Base-by-base conservation (phyloP, 1,140 invertebrate species). In the Antheraea pernyi region DNA sequence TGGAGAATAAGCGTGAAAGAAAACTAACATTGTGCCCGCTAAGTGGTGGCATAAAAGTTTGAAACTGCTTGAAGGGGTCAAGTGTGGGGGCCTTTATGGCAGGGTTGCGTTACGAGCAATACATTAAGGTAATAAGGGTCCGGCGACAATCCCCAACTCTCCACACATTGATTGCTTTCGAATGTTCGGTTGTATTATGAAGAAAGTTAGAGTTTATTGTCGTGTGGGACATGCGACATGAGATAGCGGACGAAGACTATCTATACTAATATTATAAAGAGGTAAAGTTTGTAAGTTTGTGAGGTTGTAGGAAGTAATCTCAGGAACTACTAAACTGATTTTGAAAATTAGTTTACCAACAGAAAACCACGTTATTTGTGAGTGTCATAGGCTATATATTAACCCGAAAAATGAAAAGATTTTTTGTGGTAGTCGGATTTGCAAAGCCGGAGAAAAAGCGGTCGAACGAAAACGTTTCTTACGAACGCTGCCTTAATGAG, bases 151-250 rank as follows among this genome's bases (percentile, higher is more conserved):
- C 59, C 67, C 22, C 22, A 8, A n/a, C 19, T 48, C 71, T 37
- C 18, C 61, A 60, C 22, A 70, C 68, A 69, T 71, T 73, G 75
- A 73, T 76, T 73, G 72, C 70, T 73, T 69, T 69, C 61, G 64
- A 73, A 71, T 75, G 70, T 70, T 67, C 72, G 19, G 18, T 46
- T 22, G 67, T 60, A 71, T 73, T 73, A 76, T 76, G 71, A 73
- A 76, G 69, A 73, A 76, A 76, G 69, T 73, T 76, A 42, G 60
- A 53, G 66, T 67, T 67, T 72, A n/a, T 13, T 7, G 42, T 61
- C 39, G 19, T 42, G 65, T 66, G 71, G 74, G 59, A 5, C 19
- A 69, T 71, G 71, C 59, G 46, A 65, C 11, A 11, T 66, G 64
- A 13, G 19, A 5, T 37, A 59, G 48, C 58, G 63, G 10, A 16